phyloP scores from a whole-genome alignment of 2,113 vertebrate species.

The Hippocampus barbouri region DNA sequence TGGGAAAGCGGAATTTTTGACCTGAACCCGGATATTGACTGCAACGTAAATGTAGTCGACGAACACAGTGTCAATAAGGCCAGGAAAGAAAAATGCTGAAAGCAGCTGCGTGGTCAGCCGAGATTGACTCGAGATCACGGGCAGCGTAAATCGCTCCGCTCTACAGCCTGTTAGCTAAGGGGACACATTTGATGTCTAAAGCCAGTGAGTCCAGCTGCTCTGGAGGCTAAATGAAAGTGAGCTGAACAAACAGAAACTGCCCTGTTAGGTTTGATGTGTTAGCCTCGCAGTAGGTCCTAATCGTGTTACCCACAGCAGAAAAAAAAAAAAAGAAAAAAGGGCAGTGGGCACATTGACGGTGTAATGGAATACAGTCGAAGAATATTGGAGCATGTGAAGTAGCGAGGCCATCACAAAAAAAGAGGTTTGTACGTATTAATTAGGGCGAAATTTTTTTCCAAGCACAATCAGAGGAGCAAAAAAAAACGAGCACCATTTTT shows the following conservation, averaged over 20 bases:
- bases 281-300: slow-evolving; percentile 40
- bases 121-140: slow-evolving; percentile 47
- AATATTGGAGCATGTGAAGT: neutral
- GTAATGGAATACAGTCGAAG: slow-evolving; percentile 24
- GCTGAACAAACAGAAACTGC: slow-evolving; percentile 60
- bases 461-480: neutral
- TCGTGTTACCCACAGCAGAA: slow-evolving; percentile 43
- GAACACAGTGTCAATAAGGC: slow-evolving; percentile 14
- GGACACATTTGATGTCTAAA: slow-evolving; percentile 36
- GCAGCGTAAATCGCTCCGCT: slow-evolving; percentile 36
- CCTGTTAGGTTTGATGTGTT: slow-evolving; percentile 39
- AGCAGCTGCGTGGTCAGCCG: slow-evolving; percentile 32
- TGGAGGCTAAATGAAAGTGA: slow-evolving; percentile 48
- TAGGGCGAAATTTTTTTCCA: slow-evolving; percentile 5
- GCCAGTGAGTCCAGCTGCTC: slow-evolving; percentile 22
- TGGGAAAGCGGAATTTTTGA: no score
- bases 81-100: slow-evolving; percentile 17
- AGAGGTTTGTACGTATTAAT: slow-evolving; percentile 22
- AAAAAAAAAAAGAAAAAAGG: slow-evolving; percentile 12
- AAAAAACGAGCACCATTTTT: slow-evolving; percentile 14
- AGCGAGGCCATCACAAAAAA: neutral
- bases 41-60: no score
- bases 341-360: neutral
- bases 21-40: no score
- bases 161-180: slow-evolving; percentile 37